These are phyloP conservation scores for Trissolcus brochymenae DNA, from an alignment of 2,888 invertebrate genomes.

Conservation along the genomic window DNA sequence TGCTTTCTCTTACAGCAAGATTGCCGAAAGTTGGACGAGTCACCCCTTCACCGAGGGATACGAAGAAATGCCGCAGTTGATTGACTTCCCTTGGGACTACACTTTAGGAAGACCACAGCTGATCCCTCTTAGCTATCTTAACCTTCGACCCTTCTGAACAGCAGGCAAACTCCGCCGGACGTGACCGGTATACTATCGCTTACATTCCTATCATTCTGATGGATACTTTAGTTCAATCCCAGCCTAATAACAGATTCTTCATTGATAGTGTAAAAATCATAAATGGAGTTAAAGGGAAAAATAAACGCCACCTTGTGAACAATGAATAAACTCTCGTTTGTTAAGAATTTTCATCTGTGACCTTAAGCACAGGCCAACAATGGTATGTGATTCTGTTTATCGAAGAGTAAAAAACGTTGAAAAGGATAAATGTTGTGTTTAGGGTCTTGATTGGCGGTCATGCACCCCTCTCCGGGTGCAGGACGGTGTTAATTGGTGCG, in stretches of 20 bases:
- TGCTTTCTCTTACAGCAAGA: slow-evolving; percentile 14
- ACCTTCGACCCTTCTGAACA: slow-evolving; percentile 62
- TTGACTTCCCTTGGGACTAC: slow-evolving; percentile 75
- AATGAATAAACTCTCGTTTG: too few species aligned
- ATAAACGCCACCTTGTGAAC: neutral
- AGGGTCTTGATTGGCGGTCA: slow-evolving; percentile 61
- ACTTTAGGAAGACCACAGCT: slow-evolving; percentile 73
- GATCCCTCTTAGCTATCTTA: slow-evolving; percentile 74
- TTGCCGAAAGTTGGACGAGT: slow-evolving; percentile 51
- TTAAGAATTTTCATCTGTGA: too few species aligned
- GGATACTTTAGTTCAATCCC: slow-evolving; percentile 46
- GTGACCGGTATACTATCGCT: slow-evolving; percentile 71
- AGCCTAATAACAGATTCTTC: slow-evolving; percentile 40
- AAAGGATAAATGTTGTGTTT: slow-evolving; percentile 51
- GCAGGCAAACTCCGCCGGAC: slow-evolving; percentile 66
- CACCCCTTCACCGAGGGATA: slow-evolving; percentile 64
- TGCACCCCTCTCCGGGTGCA: slow-evolving; percentile 64
- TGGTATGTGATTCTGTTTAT: neutral
- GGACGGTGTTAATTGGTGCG: slow-evolving; percentile 73
- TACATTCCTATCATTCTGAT: slow-evolving; percentile 49
- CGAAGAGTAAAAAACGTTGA: slow-evolving; percentile 8
- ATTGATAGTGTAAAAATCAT: slow-evolving; percentile 24
- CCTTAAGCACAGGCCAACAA: too few species aligned
- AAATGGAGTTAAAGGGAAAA: slow-evolving; percentile 5
- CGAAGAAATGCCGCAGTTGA: slow-evolving; percentile 74